Evolutionary conservation across 2,113 vertebrate genomes (phyloP).

Genomic region (Blennius ocellaris): DNA sequence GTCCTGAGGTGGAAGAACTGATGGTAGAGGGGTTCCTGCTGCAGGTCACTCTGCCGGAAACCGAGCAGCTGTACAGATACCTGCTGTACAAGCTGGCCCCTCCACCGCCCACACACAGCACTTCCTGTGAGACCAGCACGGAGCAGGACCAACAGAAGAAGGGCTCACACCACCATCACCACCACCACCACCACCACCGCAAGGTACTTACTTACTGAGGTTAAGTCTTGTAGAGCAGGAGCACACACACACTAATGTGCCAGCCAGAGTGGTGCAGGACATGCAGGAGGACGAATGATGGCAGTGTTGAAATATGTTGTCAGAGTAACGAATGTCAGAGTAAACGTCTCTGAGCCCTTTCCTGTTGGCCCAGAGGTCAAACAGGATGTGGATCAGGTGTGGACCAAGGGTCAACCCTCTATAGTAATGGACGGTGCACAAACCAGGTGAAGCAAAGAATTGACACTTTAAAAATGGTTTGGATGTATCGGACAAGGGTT

Average conservation of each 20-base stretch:
- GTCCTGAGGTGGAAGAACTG: conserved; percentile 90
- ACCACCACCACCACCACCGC: conserved; percentile 16
- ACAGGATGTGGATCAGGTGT: no score
- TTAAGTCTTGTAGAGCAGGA: not conserved
- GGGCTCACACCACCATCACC: conserved; percentile 22
- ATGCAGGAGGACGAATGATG: no score
- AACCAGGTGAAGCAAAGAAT: no score
- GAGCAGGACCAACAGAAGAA: conserved; percentile 75
- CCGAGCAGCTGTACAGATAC: conserved; percentile 92
- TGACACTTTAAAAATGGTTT: no score
- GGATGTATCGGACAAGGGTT: no score
- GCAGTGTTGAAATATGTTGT: no score
- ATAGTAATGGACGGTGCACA: no score
- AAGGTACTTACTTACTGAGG: conserved; percentile 49
- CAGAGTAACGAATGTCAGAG: no score
- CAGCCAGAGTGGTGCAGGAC: no score
- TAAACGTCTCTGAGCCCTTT: no score
- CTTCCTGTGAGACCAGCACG: conserved; percentile 69
- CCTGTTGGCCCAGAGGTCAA: no score
- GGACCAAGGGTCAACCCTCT: no score
- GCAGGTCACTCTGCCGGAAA: conserved; percentile 95
- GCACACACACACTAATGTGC: not conserved
- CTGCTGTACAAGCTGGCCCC: conserved; percentile 85
- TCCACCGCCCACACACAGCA: conserved; percentile 58
- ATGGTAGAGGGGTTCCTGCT: conserved; percentile 96